Base-by-base conservation (phyloP, 2,797 vertebrate species). In the Pipistrellus pipistrellus region DNA sequence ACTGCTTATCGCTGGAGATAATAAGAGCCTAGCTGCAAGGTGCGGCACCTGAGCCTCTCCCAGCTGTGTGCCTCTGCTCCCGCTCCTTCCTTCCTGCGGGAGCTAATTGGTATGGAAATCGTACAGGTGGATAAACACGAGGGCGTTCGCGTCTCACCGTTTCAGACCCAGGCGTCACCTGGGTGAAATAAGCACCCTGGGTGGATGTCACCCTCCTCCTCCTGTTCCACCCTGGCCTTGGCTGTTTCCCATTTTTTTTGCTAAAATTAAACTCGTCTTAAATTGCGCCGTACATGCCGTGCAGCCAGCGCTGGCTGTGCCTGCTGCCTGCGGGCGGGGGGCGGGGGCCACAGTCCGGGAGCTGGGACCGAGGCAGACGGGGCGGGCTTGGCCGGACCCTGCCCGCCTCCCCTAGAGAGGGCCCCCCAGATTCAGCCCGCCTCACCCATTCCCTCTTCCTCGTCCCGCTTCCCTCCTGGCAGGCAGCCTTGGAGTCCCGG, bases 61-160 rank as follows among this genome's bases (percentile, higher is more conserved):
- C 96, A 97, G 96, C 97, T 97, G 97, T 14, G 94, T 53, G 41
- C 75, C 86, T 93, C 92, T 1, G 38, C 72, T 57, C 55, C 80
- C 64, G 62, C 10, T 86, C 95, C 90, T 97, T 93, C 91, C 93
- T 96, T 96, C 88, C 95, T 93, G 96, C 96, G 93, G 91, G 95
- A 86, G 82, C 92, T 97, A 88, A 97, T 97, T 96, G 96, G 89
- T 75, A 95, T 86, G 96, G 95, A 96, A 94, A 85, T 69, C 55
- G 76, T 84, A 93, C 96, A 97, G 97, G 97, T 97, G 96, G 97
- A 62, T 62, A 96, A 97, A 97, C 96, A 93, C 62, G 91, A 83
- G 89, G 72, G 83, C n/a, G 91, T 90, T 93, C 94, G 89, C 93
- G 69, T 94, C 90, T 96, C 53, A 41, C 88, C 20, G 84, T 94